Percentiles rank a stretch among this genome's conserved stretches.
These are phyloP conservation scores for Contarinia nasturtii DNA, from an alignment of 1,140 invertebrate species.

Conservation along the genomic window DNA sequence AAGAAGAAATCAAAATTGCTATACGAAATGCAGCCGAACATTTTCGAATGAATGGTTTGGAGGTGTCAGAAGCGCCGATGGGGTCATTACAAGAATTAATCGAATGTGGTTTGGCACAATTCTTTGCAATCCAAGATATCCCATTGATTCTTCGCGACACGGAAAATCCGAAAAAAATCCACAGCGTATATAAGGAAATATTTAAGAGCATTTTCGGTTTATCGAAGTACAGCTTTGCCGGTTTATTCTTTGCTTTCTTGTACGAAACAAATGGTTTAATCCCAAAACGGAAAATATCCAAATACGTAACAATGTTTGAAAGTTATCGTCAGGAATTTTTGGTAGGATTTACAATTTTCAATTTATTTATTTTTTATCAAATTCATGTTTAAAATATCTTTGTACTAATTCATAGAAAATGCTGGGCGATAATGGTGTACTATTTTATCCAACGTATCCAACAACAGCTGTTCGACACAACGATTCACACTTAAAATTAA, in stretches of 20 bases:
- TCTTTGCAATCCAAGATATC: conserved; percentile 28
- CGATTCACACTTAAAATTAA: conserved; percentile 32
- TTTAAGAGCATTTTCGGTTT: conserved; percentile 23
- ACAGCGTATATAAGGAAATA: conserved; percentile 20
- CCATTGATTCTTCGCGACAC: conserved; percentile 28
- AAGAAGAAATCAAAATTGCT: conserved; percentile 27
- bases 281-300: conserved; percentile 9
- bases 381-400: background rate
- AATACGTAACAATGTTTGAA: conserved; percentile 18
- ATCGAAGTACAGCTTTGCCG: conserved; percentile 23
- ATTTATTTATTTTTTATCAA: background rate
- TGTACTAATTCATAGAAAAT: conserved; percentile 21
- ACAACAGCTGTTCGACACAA: conserved; percentile 40
- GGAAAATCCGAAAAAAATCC: conserved; percentile 21
- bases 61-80: conserved; percentile 21
- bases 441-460: conserved; percentile 57
- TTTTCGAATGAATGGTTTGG: conserved; percentile 15
- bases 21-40: conserved; percentile 26
- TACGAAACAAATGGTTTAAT: conserved; percentile 23
- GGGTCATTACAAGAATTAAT: conserved; percentile 26
- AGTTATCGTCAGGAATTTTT: conserved; percentile 17
- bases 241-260: conserved; percentile 21
- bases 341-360: conserved; percentile 13
- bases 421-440: conserved; percentile 42
- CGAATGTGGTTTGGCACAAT: conserved; percentile 27